These are phyloP conservation scores for Limnephilus lunatus DNA, from an alignment of 2,888 invertebrate genomes.

Conservation along the genomic window DNA sequence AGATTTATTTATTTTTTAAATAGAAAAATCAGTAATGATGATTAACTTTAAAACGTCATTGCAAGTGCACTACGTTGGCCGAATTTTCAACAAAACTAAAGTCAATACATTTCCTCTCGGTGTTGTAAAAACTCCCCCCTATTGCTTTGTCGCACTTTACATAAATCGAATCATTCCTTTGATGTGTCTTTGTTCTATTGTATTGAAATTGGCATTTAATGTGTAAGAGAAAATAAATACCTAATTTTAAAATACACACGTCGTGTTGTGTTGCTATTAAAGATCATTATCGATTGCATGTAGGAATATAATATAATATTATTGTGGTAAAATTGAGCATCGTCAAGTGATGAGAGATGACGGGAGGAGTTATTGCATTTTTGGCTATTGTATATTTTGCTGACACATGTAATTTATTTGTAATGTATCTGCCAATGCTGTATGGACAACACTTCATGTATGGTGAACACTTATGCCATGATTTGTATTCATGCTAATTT, in stretches of 20 bases:
- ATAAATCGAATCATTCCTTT: conserved; percentile 50
- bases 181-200: conserved; percentile 53
- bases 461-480: conserved; percentile 55
- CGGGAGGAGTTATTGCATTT: conserved; percentile 20
- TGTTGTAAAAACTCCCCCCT: background rate
- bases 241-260: conserved; percentile 11
- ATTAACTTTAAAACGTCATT: background rate
- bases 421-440: conserved; percentile 48
- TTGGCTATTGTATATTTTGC: conserved; percentile 45
- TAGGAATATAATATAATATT: conserved; percentile 39
- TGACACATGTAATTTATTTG: conserved; percentile 58
- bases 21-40: background rate
- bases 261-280: conserved; percentile 60
- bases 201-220: conserved; percentile 57
- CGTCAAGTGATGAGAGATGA: background rate
- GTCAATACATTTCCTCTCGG: background rate
- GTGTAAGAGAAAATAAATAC: conserved; percentile 49
- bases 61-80: background rate
- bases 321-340: conserved; percentile 53
- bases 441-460: conserved; percentile 48
- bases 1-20: background rate
- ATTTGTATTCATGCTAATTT: conserved; percentile 63
- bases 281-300: conserved; percentile 52
- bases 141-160: background rate
- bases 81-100: background rate